These are phyloP conservation scores for Cryptus viduatorius DNA, from an alignment of 2,888 invertebrate species.

Conservation along the genomic window DNA sequence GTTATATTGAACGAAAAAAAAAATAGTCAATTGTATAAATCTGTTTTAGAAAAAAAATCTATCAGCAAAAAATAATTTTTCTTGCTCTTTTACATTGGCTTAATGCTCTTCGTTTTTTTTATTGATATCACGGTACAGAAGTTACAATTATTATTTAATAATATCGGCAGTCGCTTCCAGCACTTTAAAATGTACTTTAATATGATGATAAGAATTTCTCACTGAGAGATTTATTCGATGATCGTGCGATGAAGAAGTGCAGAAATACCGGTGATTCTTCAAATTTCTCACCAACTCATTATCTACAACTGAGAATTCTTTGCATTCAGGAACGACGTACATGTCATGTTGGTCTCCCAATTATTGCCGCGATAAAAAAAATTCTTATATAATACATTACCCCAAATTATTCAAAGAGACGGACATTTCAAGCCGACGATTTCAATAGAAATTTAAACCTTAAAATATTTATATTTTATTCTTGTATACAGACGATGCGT, in stretches of 20 bases:
- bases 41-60: conserved; percentile 3
- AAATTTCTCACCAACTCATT: background rate
- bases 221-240: background rate
- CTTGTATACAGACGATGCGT: conserved; percentile 23
- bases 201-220: conserved; percentile 1
- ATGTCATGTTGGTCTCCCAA: background rate
- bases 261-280: background rate
- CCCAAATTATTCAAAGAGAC: background rate
- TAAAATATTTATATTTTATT: conserved; percentile 42
- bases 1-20: too few relatives aligned
- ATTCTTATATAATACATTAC: background rate
- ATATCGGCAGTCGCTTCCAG: conserved; percentile 43
- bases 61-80: background rate
- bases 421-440: conserved; percentile 22
- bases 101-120: conserved; percentile 19
- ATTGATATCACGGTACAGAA: conserved; percentile 29
- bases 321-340: background rate
- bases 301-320: background rate
- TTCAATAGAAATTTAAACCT: conserved; percentile 38
- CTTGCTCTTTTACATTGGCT: background rate
- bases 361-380: background rate
- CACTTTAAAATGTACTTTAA: background rate
- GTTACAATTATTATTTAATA: conserved; percentile 10
- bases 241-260: background rate
- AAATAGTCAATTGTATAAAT: background rate